These are phyloP conservation scores for Poeciliopsis turrubarensis DNA, from an alignment of 2,113 vertebrate species.

Conservation along the genomic window DNA sequence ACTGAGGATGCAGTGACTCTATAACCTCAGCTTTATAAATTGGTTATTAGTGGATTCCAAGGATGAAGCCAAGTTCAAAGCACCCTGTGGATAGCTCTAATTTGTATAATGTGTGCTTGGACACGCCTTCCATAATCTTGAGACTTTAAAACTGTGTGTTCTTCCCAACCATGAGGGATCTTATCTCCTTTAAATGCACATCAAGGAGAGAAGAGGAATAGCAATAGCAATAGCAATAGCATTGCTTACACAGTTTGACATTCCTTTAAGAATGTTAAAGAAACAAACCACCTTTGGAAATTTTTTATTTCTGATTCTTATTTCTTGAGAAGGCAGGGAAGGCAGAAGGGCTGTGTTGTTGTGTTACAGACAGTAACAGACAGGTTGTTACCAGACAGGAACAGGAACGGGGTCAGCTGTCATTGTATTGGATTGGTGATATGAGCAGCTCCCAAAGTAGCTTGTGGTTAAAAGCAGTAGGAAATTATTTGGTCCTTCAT, in stretches of 20 bases:
- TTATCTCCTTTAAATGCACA: not conserved
- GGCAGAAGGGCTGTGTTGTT: not conserved
- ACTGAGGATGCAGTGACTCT: not conserved
- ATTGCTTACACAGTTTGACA: not conserved
- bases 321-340: not conserved
- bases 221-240: not conserved
- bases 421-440: too few relatives aligned
- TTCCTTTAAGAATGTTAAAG: not conserved
- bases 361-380: not conserved
- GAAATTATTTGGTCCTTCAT: too few relatives aligned
- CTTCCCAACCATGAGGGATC: not conserved
- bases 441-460: too few relatives aligned
- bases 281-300: not conserved
- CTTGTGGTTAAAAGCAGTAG: too few relatives aligned
- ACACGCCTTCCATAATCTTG: too few relatives aligned
- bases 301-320: not conserved
- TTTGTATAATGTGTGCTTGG: not conserved
- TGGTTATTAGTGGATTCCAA: not conserved
- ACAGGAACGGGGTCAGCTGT: too few relatives aligned
- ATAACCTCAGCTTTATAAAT: not conserved
- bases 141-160: not conserved
- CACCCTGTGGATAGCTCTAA: not conserved
- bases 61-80: conserved; percentile 9
- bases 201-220: not conserved
- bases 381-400: not conserved